Base-by-base conservation (phyloP, 2,797 vertebrate genomes). In the Sparidentex hasta region DNA sequence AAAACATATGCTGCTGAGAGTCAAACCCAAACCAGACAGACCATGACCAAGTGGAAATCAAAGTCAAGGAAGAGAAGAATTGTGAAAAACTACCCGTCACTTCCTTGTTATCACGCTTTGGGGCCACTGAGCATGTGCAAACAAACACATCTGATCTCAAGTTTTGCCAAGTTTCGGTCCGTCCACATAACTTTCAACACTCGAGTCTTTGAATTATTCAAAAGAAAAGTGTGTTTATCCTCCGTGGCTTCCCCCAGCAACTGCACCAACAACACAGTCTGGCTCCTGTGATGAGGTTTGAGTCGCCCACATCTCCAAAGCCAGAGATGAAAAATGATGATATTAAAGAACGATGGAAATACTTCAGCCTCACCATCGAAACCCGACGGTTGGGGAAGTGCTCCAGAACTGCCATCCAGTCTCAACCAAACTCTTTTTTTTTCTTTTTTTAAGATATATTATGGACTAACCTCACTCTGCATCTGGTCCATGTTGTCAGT, bases 321-420 rank as follows among this genome's bases (percentile, higher is more conserved):
- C 71, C 70, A 75, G 43, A 82, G 73, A 85, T 83, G 84, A 91
- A 65, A 86, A 85, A 89, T 68, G 8, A 87, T 86, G 71, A 88
- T 81, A 87, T 89, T 80, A 78, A 81, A 88, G 62, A 85, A 64
- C 33, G 71, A 86, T 88, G 86, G 83, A 87, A 85, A 90, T 69
- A 85, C 74, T 87, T 81, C 77, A 86, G 86, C 67, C 70, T 90
- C 80, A 73, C 83, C 85, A 84, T 87, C 81, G 85, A 89, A 90
- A 87, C 81, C 77, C 44, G 59, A 51, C 7, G 68, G 65, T 78
- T 54, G 66, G 51, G 70, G 80, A 80, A 23, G 55, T 11, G 52
- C 11, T 64, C 88, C 90, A 92, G 63, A 86, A 63, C 79, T 84
- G 80, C 87, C 81, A 84, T 88, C 76, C 44, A 33, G 20, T 67